Evolutionary conservation across 2,888 invertebrate species (phyloP).

Genomic region (Allygus modestus): DNA sequence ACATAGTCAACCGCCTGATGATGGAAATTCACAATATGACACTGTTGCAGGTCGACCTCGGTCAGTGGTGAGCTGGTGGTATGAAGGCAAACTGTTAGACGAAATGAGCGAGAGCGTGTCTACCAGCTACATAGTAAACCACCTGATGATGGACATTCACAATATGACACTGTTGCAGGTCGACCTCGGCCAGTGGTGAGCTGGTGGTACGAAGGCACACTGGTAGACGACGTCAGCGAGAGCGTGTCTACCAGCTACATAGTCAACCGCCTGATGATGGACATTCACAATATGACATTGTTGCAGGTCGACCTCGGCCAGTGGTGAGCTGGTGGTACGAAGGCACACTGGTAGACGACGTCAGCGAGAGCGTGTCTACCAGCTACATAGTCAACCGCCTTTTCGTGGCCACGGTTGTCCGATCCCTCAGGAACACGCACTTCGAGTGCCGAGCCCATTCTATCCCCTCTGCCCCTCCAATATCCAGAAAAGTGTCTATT

Average conservation of each 20-base stretch:
- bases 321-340: conserved; percentile 91
- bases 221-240: conserved; percentile 86
- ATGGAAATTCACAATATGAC: conserved; percentile 85
- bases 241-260: conserved; percentile 76
- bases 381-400: conserved; percentile 84
- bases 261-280: conserved; percentile 87
- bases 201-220: conserved; percentile 88
- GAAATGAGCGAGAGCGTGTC: conserved; percentile 81
- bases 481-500: conserved; percentile 85
- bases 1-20: conserved; percentile 86
- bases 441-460: conserved; percentile 89
- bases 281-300: conserved; percentile 81
- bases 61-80: conserved; percentile 91
- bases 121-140: conserved; percentile 80
- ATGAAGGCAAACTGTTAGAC: conserved; percentile 85
- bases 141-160: conserved; percentile 84
- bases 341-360: conserved; percentile 84
- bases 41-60: conserved; percentile 78
- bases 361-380: conserved; percentile 79
- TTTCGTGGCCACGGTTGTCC: conserved; percentile 83
- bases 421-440: conserved; percentile 84
- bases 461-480: conserved; percentile 83
- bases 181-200: conserved; percentile 88
- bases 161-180: conserved; percentile 79
- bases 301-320: conserved; percentile 82